Percentiles rank a stretch among this genome's conserved stretches.
Conservation (phyloP, 2,888 invertebrate genomes). For the Tipula vernalis region DNA sequence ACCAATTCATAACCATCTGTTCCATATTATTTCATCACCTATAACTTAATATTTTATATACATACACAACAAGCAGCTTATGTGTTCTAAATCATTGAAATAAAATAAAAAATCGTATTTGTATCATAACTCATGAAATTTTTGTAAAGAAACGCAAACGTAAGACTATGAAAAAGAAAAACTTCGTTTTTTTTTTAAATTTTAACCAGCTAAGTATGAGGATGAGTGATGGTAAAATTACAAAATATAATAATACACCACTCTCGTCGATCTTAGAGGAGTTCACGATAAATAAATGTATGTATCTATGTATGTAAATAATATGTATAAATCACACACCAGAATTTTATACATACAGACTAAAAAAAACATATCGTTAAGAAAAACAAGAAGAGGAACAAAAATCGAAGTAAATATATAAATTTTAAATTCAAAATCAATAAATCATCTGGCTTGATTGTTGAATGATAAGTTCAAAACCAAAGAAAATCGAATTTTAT, state of each 20-base stretch:
- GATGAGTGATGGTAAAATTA: neutral
- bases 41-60: neutral
- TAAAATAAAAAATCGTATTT: neutral
- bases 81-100: neutral
- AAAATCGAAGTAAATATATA: neutral
- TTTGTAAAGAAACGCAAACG: neutral
- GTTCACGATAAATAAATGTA: neutral
- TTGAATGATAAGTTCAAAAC: slow-evolving; percentile 4
- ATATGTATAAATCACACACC: neutral
- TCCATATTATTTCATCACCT: neutral
- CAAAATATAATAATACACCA: neutral
- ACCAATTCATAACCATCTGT: neutral
- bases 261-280: neutral
- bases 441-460: neutral
- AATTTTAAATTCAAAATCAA: slow-evolving; percentile 4
- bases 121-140: neutral
- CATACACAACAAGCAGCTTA: neutral
- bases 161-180: neutral
- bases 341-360: neutral
- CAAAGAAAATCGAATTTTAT: neutral
- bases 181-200: neutral
- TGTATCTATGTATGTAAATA: neutral
- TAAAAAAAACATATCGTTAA: neutral
- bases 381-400: neutral
- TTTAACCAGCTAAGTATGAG: neutral